Percentiles rank a stretch among this genome's conserved stretches.
Conservation (phyloP, 2,113 vertebrate species). For the Myiagra hebetior region DNA sequence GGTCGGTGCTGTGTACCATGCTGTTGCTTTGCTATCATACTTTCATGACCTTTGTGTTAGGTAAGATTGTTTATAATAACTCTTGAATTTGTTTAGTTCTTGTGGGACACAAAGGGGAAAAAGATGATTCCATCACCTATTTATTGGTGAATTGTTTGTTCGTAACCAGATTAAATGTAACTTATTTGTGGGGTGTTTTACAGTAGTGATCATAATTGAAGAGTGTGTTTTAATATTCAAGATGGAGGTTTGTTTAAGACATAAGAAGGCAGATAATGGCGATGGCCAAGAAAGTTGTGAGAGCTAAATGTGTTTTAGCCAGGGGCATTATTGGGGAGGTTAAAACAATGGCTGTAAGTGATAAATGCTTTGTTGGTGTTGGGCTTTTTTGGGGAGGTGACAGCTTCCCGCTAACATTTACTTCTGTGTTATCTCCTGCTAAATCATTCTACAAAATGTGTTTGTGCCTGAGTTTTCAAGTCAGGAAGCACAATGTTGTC, state of each 20-base stretch:
- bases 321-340: not conserved
- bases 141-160: not conserved
- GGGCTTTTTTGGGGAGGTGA: not conserved
- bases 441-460: not conserved
- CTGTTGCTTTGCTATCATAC: slow-evolving; percentile 97
- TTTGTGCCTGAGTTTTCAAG: not conserved
- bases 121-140: not conserved
- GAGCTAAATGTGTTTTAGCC: not conserved
- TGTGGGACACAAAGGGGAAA: not conserved
- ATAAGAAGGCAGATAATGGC: not conserved
- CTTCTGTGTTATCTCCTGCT: not conserved
- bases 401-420: not conserved
- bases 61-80: slow-evolving; percentile 73
- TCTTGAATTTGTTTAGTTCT: slow-evolving; percentile 36
- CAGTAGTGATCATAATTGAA: not conserved
- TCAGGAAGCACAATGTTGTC: not conserved
- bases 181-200: not conserved
- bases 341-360: not conserved
- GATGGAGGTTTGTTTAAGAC: not conserved
- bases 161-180: not conserved
- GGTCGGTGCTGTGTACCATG: slow-evolving; percentile 94
- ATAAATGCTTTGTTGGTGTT: not conserved
- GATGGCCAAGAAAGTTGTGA: not conserved
- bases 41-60: slow-evolving; percentile 97
- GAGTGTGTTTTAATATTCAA: not conserved